Base-by-base conservation (phyloP, 2,888 invertebrate species). In the Nebria salina region DNA sequence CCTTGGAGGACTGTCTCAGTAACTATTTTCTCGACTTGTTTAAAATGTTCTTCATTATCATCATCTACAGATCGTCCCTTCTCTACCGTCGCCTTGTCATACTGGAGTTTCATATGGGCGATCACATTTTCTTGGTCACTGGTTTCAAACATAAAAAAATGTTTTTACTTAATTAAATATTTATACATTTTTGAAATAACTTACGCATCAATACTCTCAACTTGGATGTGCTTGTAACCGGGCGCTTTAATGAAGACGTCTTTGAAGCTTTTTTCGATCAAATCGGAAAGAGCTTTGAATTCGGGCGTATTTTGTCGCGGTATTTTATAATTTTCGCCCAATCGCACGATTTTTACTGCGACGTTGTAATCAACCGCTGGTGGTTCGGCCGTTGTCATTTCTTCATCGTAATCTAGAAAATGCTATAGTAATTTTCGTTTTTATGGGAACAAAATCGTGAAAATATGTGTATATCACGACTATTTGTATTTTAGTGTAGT, bases 311-410 rank as follows among this genome's bases (percentile, higher is more conserved):
- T 95, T 0, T 91, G 90, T n/a, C 92, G 89, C 0, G 96, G 97
- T 0, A 94, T 91, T 79, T 92, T 90, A 90, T 94, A 97, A 84
- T 93, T 94, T 85, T 95, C 94, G 0, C 95, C 96, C 54, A 96
- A 88, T 64, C 94, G 94, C 41, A 94, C 92, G 80, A 97, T 90
- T 85, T 94, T 94, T 1, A 97, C 91, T 85, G 93, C 91, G 68
- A 96, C 90, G 15, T 92, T 92, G 89, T 96, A 96, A 0, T 92
- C 90, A 0, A 93, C 87, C 64, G 93, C 91, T 0, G 94, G 94
- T 0, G 95, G 93, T 54, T 93, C 89, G 0, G 92, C 90, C 0
- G 93, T 91, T 0, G 92, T 91, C 0, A 92, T 90, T 9, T 89
- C 85, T n/a, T 70, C 93, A 82, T 91, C 89, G 0, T 92, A 92